Percentiles rank a stretch among this genome's conserved stretches.
These are phyloP conservation scores for Cygnus olor DNA, from an alignment of 2,797 vertebrate species.

Conservation along the genomic window DNA sequence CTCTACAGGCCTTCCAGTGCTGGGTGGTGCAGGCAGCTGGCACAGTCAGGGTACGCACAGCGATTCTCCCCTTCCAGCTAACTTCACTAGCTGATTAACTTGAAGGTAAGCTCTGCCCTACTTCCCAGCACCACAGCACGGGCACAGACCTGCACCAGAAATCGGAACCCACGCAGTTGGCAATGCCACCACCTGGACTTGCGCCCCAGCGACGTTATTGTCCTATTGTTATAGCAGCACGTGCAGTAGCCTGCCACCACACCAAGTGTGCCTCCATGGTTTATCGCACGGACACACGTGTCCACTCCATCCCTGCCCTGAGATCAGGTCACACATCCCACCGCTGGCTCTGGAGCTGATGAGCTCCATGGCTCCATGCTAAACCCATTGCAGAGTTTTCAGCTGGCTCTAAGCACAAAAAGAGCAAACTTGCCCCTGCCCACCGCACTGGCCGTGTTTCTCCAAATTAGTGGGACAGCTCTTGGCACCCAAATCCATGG, in stretches of 20 bases:
- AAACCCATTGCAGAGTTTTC: not conserved
- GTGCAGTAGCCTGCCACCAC: not conserved
- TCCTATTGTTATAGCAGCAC: not conserved
- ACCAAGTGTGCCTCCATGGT: not conserved
- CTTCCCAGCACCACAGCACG: not conserved
- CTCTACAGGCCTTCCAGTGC: not conserved
- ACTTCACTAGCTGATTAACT: not conserved
- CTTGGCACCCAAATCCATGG: not conserved
- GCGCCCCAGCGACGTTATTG: not conserved
- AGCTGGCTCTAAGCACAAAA: not conserved
- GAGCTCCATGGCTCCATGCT: not conserved
- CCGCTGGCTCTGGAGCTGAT: rapidly evolving
- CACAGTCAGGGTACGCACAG: not conserved
- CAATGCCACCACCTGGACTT: not conserved
- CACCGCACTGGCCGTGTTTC: not conserved
- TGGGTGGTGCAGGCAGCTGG: rapidly evolving
- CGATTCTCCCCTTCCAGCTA: not conserved
- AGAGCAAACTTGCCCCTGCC: not conserved
- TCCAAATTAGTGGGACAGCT: not conserved
- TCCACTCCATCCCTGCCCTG: not conserved
- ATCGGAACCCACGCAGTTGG: not conserved
- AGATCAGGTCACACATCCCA: not conserved
- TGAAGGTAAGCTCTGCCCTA: not conserved
- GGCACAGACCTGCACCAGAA: not conserved
- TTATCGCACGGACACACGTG: rapidly evolving